A percentile compares a stretch with the other conserved stretches of the same genome.
phyloP scores from a whole-genome alignment of 2,797 vertebrate genomes.

The Pseudochirops cupreus region DNA sequence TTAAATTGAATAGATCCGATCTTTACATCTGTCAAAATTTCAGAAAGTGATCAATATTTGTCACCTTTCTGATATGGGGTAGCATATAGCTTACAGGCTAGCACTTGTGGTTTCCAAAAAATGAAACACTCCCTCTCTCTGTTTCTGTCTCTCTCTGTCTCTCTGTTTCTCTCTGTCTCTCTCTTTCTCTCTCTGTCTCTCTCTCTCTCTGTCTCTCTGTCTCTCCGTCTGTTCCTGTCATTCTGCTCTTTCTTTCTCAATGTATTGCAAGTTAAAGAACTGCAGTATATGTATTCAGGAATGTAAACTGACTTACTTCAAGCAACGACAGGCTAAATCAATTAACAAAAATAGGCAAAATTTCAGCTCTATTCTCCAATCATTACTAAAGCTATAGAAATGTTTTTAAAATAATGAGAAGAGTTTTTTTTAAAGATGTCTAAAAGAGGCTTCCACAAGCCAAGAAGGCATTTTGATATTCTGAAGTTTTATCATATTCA shows the following conservation, averaged over 20 bases:
- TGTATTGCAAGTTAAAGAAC: neutral
- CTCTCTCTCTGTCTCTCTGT: neutral
- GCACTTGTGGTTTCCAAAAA: constrained; percentile 79
- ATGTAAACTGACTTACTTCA: constrained; percentile 22
- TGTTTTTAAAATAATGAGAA: constrained; percentile 66
- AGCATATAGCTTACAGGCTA: constrained; percentile 75
- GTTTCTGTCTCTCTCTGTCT: neutral
- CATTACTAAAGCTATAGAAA: neutral
- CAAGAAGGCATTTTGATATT: constrained; percentile 43
- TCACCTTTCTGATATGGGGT: constrained; percentile 79
- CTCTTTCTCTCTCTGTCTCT: neutral
- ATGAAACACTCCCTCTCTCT: constrained; percentile 39
- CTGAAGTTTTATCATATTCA: neutral
- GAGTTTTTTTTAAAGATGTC: constrained; percentile 70
- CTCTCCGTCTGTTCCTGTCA: constrained; percentile 30
- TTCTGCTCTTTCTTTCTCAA: constrained; percentile 38
- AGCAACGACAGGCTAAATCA: constrained; percentile 26
- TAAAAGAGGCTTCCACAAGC: constrained; percentile 72
- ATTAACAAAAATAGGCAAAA: constrained; percentile 2
- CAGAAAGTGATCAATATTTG: constrained; percentile 76
- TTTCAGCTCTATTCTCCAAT: neutral
- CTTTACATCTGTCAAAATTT: constrained; percentile 81
- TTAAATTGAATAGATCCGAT: constrained; percentile 64
- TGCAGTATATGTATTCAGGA: neutral
- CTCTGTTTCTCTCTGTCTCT: neutral